Conservation (phyloP, 2,888 invertebrate species). For the Dolichomitus sp. region DNA sequence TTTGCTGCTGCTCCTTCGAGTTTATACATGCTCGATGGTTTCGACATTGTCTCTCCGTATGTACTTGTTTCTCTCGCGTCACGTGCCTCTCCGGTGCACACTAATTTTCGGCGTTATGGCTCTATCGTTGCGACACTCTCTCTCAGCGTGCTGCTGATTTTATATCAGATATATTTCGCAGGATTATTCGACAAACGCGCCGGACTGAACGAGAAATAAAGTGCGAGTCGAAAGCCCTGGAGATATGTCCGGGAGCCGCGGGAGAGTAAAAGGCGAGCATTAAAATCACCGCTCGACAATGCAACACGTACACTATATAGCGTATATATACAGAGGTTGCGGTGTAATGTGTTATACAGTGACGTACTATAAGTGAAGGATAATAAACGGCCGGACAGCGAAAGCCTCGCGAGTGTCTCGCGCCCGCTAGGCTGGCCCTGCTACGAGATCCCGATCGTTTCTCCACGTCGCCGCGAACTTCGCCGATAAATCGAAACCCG, state of each 20-base stretch:
- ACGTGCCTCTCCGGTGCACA: conserved; percentile 36
- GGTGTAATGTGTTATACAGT: conserved; percentile 27
- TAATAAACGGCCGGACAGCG: conserved; percentile 62
- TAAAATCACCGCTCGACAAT: conserved; percentile 65
- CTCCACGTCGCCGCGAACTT: conserved; percentile 67
- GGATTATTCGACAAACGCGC: neutral
- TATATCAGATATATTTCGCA: neutral
- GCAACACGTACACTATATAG: conserved; percentile 15
- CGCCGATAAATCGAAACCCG: conserved; percentile 77
- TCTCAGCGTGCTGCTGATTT: neutral
- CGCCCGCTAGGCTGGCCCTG: conserved; percentile 25
- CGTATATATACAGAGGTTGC: neutral
- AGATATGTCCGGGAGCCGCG: conserved; percentile 53
- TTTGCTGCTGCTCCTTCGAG: neutral
- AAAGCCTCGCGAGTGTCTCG: conserved; percentile 51
- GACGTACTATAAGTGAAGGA: conserved; percentile 62
- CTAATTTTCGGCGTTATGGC: conserved; percentile 80
- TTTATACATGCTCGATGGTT: conserved; percentile 44
- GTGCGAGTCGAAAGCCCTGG: conserved; percentile 18
- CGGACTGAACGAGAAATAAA: conserved; percentile 24
- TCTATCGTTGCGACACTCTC: conserved; percentile 72
- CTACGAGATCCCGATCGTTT: conserved; percentile 64
- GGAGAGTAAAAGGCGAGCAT: conserved; percentile 53
- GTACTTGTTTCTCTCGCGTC: conserved; percentile 23
- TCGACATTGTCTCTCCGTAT: conserved; percentile 14